Percentiles rank a stretch among this genome's conserved stretches.
phyloP scores from a whole-genome alignment of 2,113 vertebrate genomes.

The Vombatus ursinus region DNA sequence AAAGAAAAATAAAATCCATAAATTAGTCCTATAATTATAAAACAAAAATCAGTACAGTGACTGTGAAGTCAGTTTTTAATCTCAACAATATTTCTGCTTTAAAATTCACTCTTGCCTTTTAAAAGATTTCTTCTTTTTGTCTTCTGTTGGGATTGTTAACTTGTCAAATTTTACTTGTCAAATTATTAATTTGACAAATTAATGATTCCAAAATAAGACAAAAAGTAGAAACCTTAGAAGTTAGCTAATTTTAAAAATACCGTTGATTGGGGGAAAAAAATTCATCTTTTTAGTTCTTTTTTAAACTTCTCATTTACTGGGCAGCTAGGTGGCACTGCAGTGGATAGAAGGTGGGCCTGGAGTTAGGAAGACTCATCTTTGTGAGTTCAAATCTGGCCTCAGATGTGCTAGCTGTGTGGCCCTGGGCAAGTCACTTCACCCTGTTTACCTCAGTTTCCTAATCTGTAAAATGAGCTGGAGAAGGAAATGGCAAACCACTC shows the following conservation, averaged over 20 bases:
- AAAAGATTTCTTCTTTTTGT: background rate
- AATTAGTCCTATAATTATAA: background rate
- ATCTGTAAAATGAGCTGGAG: background rate
- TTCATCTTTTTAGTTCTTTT: too few species aligned
- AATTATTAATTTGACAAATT: background rate
- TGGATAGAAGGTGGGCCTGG: background rate
- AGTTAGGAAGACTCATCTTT: background rate
- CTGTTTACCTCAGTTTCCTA: background rate
- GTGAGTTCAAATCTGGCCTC: background rate
- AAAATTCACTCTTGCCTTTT: background rate
- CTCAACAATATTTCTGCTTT: background rate
- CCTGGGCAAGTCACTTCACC: background rate
- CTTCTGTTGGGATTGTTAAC: background rate
- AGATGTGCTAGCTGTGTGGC: background rate
- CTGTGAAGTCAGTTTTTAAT: background rate
- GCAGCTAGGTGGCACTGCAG: too few species aligned
- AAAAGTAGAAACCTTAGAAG: background rate
- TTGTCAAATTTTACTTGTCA: background rate
- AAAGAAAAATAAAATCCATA: background rate
- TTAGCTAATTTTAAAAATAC: background rate
- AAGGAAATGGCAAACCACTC: background rate
- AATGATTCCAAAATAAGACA: background rate
- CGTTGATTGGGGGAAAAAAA: background rate
- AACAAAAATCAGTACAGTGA: too few species aligned
- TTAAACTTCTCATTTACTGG: too few species aligned